Evolutionary conservation across 1,140 invertebrate genomes (phyloP).

Genomic region (Carposina sasakii): DNA sequence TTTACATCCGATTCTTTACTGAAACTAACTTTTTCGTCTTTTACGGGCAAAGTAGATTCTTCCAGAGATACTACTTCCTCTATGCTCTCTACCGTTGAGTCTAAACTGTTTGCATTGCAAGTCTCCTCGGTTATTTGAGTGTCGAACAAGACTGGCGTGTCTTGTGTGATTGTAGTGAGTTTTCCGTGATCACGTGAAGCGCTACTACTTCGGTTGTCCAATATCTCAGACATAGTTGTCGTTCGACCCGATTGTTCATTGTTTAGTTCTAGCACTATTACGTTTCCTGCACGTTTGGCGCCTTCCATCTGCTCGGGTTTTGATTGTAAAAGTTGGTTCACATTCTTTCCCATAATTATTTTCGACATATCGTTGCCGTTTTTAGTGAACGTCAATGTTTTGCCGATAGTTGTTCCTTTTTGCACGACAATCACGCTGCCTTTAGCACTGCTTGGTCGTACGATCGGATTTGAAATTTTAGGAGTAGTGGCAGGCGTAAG

Average conservation of each 20-base stretch:
- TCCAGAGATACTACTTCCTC: conserved; percentile 50
- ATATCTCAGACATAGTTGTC: conserved; percentile 61
- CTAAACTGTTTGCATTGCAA: conserved; percentile 62
- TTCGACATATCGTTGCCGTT: conserved; percentile 65
- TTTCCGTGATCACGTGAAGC: conserved; percentile 36
- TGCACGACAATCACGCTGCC: conserved; percentile 66
- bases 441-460: conserved; percentile 53
- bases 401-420: conserved; percentile 59
- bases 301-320: conserved; percentile 53
- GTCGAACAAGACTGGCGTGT: conserved; percentile 72
- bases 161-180: conserved; percentile 65
- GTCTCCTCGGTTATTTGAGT: conserved; percentile 55
- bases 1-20: conserved; percentile 41
- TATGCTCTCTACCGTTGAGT: conserved; percentile 57
- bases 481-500: conserved; percentile 43
- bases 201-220: conserved; percentile 45
- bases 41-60: conserved; percentile 32
- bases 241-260: conserved; percentile 59
- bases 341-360: conserved; percentile 69
- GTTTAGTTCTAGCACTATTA: conserved; percentile 66
- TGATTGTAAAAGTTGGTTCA: conserved; percentile 59
- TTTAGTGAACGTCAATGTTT: conserved; percentile 63
- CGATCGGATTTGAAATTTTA: conserved; percentile 59
- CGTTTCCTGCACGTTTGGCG: conserved; percentile 50
- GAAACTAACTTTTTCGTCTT: conserved; percentile 38